Evolutionary conservation across 2,797 vertebrate genomes (phyloP), one percentile per base, ranked within the genome.

Genomic region (Hafferia zeledoni): DNA sequence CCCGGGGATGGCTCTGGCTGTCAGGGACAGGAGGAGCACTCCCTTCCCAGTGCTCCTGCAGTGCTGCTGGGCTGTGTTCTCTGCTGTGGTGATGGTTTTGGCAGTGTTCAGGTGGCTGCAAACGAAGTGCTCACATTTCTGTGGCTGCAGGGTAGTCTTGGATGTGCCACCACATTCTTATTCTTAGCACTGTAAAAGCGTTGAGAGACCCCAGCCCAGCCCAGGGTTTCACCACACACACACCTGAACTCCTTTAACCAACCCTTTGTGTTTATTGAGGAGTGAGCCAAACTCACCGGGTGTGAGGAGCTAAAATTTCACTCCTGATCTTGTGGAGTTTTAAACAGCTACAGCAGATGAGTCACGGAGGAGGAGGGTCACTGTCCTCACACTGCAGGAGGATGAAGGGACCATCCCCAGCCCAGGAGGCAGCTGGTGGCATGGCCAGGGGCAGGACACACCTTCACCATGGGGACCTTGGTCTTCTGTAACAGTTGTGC

Each of bases 211-310:
- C 41, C 91, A 91, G 82, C 57, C 82, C 61, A 69, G 82, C 65
- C 44, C 61, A 52, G 78, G 78, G 44, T 88, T 92, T 96, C 69
- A 27, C 81, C 86, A 2, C 43, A 56, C 8, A 71, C 83, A 75
- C 89, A 90, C 91, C 95, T 90, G 91, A 93, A 91, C 76, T 86
- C 19, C 25, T 78, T 80, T 89, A 80, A 92, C 87, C 5, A 11
- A 47, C 72, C 19, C 4, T 82, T 90, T 79, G 79, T 33, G 9
- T 86, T 63, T 70, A 14, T 17, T 83, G 71, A 80, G 68, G 46
- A 35, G 16, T 23, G 57, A 86, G 91, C 92, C 91, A 93, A 86
- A 88, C 76, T 75, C 84, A 56, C 57, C 61, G 50, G 67, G 65
- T 88, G 75, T 85, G 64, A 81, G 87, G 23, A 89, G 79, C 69